Evolutionary conservation across 2,113 vertebrate genomes (phyloP), one percentile per base, ranked within the genome.

Genomic region (Gobius niger): DNA sequence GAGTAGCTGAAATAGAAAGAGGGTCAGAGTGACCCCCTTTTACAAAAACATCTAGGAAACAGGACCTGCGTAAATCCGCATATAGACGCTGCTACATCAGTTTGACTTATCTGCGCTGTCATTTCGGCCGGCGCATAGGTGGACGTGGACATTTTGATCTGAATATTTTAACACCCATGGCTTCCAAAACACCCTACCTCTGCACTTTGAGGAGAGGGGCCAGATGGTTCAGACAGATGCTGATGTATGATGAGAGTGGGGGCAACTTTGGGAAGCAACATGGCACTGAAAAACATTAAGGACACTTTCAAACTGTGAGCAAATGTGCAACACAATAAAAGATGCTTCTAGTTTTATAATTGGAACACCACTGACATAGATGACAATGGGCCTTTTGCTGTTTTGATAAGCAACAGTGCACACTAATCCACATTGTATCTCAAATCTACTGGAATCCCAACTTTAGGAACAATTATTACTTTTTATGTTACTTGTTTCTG

Each of bases 11-110:
- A 83, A 77, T 81, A 80, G 76, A 53, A 61, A 44, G 14, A 57
- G n/a, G 59, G 46, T 13, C 52, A 7, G 56, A 5, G 24, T 11
- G 24, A 77, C 78, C 68, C 75, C 49, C 57, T 15, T 34, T 84
- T 60, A 44, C 24, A 59, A 61, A 78, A 71, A 80, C 67, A 59
- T 62, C 14, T 73, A 83, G 82, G 82, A 83, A 85, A 85, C 77
- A 82, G 85, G 85, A 86, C 59, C 59, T 77, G 75, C 75, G 77
- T 82, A 82, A 24, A 70, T 86, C 83, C 56, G n/a, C 80, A 63
- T 63, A 54, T 70, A n/a, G 5, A 34, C 64, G 65, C 64, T 52
- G 50, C 19, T 40, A 15, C 64, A 47, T 70, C 57, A 61, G 61
- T n/a, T 9, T 72, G 65, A 77, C 57, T 71, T 63, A 44, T 65